These are phyloP conservation scores for Hemitrygon akajei DNA, from an alignment of 2,797 vertebrate species.

Conservation along the genomic window DNA sequence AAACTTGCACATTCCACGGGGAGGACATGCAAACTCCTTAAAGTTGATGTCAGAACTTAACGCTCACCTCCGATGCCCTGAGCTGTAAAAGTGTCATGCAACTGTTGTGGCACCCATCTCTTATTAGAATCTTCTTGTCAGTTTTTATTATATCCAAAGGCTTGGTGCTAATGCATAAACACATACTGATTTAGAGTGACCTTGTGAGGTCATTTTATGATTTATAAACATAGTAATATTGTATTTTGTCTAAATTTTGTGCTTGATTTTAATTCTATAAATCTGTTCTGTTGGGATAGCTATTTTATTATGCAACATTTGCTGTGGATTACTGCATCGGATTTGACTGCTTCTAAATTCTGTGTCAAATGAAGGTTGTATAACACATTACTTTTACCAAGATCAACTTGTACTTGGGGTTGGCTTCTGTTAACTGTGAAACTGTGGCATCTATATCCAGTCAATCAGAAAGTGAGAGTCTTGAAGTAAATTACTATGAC, in stretches of 20 bases:
- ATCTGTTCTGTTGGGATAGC: background rate
- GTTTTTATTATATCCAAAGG: background rate
- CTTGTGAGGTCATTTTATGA: background rate
- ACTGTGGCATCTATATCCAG: background rate
- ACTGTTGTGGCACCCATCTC: too few relatives aligned
- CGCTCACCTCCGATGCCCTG: too few relatives aligned
- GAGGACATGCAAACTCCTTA: too few relatives aligned
- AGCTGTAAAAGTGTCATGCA: too few relatives aligned
- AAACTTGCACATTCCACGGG: too few relatives aligned
- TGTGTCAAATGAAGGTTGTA: background rate
- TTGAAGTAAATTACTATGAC: background rate
- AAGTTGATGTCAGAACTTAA: too few relatives aligned
- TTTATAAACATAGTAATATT: background rate
- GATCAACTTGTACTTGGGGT: background rate
- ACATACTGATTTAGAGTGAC: background rate
- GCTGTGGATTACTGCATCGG: background rate
- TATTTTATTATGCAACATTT: background rate
- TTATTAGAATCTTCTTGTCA: too few relatives aligned
- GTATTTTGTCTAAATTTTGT: background rate
- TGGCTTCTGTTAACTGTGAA: background rate
- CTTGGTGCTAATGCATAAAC: background rate
- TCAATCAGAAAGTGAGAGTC: background rate
- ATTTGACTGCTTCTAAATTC: background rate
- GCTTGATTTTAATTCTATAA: background rate
- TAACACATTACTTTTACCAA: constrained; percentile 2